Evolutionary conservation across 2,797 vertebrate genomes (phyloP).

Genomic region (Coregonus ussuriensis): DNA sequence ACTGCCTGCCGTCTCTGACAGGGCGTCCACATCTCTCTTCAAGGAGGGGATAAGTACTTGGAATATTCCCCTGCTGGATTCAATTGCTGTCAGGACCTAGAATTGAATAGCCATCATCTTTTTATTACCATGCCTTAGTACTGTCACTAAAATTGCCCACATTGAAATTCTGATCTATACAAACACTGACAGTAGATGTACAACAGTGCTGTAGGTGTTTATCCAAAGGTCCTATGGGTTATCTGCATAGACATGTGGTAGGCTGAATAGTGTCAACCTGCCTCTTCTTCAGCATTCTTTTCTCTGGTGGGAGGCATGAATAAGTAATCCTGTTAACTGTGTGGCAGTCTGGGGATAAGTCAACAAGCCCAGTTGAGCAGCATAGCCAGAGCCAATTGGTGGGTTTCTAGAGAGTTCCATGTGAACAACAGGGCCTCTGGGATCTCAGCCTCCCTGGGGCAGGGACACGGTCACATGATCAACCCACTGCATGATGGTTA

Average conservation of each 20-base stretch:
- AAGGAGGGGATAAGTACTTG: constrained; percentile 37
- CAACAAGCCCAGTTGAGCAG: constrained; percentile 2
- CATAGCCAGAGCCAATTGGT: background rate
- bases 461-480: background rate
- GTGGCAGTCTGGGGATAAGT: constrained; percentile 15
- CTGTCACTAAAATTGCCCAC: background rate
- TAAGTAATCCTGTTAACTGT: constrained; percentile 17
- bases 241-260: background rate
- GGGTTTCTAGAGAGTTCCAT: background rate
- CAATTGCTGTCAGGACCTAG: background rate
- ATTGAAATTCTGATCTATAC: background rate
- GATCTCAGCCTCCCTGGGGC: background rate
- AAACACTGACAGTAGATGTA: background rate
- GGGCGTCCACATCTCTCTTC: constrained; percentile 5
- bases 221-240: background rate
- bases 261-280: background rate
- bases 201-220: background rate
- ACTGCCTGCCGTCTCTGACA: constrained; percentile 27
- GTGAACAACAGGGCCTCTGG: constrained; percentile 4
- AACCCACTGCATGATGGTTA: constrained; percentile 1
- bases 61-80: constrained; percentile 11
- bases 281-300: constrained; percentile 1
- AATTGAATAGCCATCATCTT: background rate
- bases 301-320: constrained; percentile 11
- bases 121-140: background rate